Evolutionary conservation across 2,797 vertebrate genomes (phyloP).

Genomic region (Ctenosaura bakeri): DNA sequence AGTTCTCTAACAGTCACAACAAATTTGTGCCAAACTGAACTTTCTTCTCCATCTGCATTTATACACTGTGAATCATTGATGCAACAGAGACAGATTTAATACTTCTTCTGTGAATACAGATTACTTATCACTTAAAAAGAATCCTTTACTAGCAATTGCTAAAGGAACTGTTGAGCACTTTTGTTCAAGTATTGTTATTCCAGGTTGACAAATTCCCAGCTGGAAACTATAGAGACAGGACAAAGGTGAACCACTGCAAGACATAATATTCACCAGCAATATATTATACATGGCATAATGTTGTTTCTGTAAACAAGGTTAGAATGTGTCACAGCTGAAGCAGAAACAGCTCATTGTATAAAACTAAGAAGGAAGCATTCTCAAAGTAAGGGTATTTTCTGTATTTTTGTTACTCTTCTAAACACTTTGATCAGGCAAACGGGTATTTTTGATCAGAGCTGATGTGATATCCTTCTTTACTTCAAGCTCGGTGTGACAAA

Average conservation of each 20-base stretch:
- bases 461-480: neutral
- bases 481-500: conserved; percentile 5
- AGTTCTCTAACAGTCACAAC: neutral
- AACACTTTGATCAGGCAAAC: neutral
- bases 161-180: neutral
- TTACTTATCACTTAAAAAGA: neutral
- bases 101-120: neutral
- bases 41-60: neutral
- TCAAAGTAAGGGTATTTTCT: rapidly evolving
- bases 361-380: neutral
- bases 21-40: conserved; percentile 1
- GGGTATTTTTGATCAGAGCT: neutral
- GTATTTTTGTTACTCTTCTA: too few species aligned
- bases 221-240: neutral
- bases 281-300: neutral
- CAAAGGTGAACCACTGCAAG: neutral
- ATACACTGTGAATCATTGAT: neutral
- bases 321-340: neutral
- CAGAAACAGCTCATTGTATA: neutral
- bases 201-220: neutral
- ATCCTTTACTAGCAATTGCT: neutral
- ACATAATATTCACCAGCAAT: neutral
- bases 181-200: neutral
- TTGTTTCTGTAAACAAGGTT: neutral
- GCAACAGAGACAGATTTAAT: neutral